phyloP scores from a whole-genome alignment of 2,113 vertebrate genomes.

The Riparia riparia region DNA sequence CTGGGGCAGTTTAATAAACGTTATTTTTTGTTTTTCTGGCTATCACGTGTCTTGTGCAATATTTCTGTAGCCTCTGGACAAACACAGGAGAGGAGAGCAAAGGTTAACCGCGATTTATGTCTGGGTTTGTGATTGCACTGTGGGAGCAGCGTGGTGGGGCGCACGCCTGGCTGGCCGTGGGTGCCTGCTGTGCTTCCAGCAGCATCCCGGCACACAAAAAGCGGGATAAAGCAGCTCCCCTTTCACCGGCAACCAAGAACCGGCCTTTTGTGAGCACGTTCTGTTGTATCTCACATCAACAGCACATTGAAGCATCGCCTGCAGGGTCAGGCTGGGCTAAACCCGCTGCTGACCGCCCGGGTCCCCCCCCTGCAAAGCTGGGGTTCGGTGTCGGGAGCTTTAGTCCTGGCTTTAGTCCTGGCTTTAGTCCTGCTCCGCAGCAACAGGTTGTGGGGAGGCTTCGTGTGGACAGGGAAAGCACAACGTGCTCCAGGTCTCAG shows the following conservation, averaged over 20 bases:
- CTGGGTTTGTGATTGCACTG: not conserved
- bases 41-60: constrained; percentile 34
- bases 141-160: not conserved
- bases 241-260: not conserved
- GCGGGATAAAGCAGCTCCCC: not conserved
- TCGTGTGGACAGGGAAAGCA: not conserved
- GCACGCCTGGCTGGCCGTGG: not conserved
- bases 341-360: not conserved
- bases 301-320: not conserved
- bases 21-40: constrained; percentile 14
- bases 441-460: not conserved
- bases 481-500: not conserved
- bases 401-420: not conserved
- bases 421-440: not conserved
- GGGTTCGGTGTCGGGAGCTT: not conserved
- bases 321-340: not conserved
- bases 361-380: not conserved
- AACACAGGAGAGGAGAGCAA: constrained; percentile 12
- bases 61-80: constrained; percentile 57
- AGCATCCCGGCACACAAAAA: not conserved
- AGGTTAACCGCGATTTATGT: constrained; percentile 39
- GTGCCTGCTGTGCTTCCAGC: not conserved
- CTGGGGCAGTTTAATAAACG: not conserved
- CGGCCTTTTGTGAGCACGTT: fast-evolving
- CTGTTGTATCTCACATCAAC: not conserved